Conservation (phyloP, 2,888 invertebrate genomes). For the Diogma glabrata region DNA sequence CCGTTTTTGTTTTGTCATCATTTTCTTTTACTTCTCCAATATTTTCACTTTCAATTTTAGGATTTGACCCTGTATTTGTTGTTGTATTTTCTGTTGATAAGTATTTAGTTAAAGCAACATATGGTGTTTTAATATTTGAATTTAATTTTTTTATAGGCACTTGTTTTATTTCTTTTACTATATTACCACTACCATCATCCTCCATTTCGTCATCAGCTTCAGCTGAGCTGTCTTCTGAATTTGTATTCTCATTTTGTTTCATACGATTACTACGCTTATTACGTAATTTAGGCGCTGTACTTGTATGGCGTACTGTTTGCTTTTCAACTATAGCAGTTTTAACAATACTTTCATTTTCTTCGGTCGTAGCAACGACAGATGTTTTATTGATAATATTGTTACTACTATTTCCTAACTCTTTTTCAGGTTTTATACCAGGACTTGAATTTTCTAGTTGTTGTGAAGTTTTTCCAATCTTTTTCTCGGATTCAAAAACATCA, state of each 20-base stretch:
- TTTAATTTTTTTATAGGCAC: conserved; percentile 8
- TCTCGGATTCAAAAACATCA: neutral
- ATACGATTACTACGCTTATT: conserved; percentile 25
- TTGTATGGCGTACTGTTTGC: neutral
- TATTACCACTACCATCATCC: conserved; percentile 7
- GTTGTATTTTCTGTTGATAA: no score
- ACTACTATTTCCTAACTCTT: no score
- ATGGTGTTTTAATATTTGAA: conserved; percentile 3
- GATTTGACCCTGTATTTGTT: no score
- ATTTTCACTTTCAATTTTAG: no score
- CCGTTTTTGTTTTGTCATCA: no score
- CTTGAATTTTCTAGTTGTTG: conserved; percentile 1
- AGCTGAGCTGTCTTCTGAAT: conserved; percentile 49
- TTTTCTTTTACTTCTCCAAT: no score
- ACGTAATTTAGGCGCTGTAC: conserved; percentile 29
- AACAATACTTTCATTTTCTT: neutral
- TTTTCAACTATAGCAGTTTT: neutral
- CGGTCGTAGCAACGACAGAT: no score
- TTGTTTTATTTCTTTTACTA: conserved; percentile 4
- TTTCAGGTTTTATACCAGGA: no score
- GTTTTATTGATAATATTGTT: no score
- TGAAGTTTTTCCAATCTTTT: neutral
- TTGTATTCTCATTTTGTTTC: conserved; percentile 25
- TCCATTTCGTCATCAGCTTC: conserved; percentile 59
- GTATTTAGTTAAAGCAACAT: no score